Percentiles rank a stretch among this genome's conserved stretches.
Evolutionary conservation across 2,888 invertebrate species (phyloP).

Genomic region (Callyntrura guangdongensis): DNA sequence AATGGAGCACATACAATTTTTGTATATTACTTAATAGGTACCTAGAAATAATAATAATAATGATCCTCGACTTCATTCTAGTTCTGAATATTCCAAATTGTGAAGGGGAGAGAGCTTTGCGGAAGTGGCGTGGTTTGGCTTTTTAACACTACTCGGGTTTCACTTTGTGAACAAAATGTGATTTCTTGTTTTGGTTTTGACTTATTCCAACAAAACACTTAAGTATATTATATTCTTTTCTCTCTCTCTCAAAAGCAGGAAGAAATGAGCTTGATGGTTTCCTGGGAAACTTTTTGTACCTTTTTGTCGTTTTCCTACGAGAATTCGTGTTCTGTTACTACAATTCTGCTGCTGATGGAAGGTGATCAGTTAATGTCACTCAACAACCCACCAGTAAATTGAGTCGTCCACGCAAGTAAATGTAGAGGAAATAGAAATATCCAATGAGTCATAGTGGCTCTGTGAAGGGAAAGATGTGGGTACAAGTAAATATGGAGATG

Average conservation of each 20-base stretch:
- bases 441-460: not conserved
- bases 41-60: not conserved
- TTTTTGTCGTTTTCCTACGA: conserved; percentile 9
- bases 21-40: not conserved
- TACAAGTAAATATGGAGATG: not conserved
- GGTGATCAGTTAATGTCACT: conserved; percentile 77
- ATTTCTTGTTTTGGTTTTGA: conserved; percentile 56
- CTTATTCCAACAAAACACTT: conserved; percentile 34
- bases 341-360: conserved; percentile 55
- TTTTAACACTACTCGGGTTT: conserved; percentile 64
- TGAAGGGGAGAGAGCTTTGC: conserved; percentile 10
- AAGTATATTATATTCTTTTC: not conserved
- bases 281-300: conserved; percentile 25
- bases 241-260: not conserved
- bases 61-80: not conserved
- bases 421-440: conserved; percentile 13
- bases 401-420: conserved; percentile 47
- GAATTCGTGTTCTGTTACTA: not conserved
- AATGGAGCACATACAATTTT: conserved; percentile 13
- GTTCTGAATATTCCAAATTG: not conserved
- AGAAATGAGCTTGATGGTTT: not conserved
- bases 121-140: conserved; percentile 61
- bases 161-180: conserved; percentile 67
- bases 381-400: conserved; percentile 48
- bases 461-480: not conserved